Evolutionary conservation across 1,140 invertebrate genomes (phyloP).

Genomic region (Eriosoma lanigerum): DNA sequence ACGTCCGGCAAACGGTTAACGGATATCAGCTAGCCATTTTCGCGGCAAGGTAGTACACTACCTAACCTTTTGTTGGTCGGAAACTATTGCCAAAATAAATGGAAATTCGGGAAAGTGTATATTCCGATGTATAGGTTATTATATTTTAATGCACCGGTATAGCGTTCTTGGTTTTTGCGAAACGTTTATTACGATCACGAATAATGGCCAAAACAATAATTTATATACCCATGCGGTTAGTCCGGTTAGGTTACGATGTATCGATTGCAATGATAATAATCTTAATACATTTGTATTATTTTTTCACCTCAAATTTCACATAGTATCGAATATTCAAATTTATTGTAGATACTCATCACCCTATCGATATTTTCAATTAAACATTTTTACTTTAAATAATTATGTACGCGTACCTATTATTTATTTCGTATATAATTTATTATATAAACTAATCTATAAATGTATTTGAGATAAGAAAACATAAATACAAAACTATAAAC

Average conservation of each 20-base stretch:
- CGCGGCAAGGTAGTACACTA: not conserved
- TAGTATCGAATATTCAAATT: not conserved
- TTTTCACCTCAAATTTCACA: not conserved
- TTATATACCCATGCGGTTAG: not conserved
- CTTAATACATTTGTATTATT: not conserved
- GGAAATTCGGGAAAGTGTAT: not conserved
- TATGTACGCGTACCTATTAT: too few species aligned
- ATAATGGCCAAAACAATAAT: not conserved
- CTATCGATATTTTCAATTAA: too few species aligned
- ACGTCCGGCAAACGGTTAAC: not conserved
- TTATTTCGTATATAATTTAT: too few species aligned
- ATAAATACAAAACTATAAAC: too few species aligned
- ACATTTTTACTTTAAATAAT: too few species aligned
- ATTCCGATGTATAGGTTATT: not conserved
- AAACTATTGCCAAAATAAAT: conserved; percentile 41
- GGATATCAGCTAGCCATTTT: conserved; percentile 4
- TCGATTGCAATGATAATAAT: conserved; percentile 6
- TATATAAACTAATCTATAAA: too few species aligned
- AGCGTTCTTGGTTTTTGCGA: not conserved
- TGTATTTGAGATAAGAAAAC: too few species aligned
- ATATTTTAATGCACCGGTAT: not conserved
- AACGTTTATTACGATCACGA: not conserved
- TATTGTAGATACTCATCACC: not conserved
- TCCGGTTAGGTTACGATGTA: not conserved
- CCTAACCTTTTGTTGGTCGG: conserved; percentile 10